Base-by-base conservation (phyloP, 2,797 vertebrate species). In the Sus cebifrons region DNA sequence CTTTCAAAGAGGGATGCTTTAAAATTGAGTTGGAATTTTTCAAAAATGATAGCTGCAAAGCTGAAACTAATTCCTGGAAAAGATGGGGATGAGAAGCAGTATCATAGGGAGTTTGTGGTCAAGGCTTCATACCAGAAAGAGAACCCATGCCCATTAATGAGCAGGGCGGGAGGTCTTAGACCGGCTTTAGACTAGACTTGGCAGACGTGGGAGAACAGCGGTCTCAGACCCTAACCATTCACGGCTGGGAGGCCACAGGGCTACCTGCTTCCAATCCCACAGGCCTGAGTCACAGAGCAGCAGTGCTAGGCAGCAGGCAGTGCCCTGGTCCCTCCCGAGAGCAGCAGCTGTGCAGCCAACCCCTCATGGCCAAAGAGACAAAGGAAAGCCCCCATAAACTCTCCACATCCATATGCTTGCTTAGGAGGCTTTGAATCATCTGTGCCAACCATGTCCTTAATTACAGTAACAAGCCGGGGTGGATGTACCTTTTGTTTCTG, bases 21-120 rank as follows among this genome's bases (percentile, higher is more conserved):
- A 5, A 73, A 60, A 14, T 25, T 54, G 73, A 71, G 23, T 0
- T 82, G 27, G 32, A 54, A 83, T 29, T 78, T 92, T 92, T 78
- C 36, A 90, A 85, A 89, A 88, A 96, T 54, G 44, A 67, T 2
- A 79, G 6, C 20, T 78, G 23, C 2, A 75, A 75, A 94, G 27
- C 56, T 40, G n/a, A 54, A 27, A 32, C 60, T 29, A 75, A 77
- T 62, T 70, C 13, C 40, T 40, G 32, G 17, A 49, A 84, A 75
- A 88, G 13, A 23, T 6, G 12, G 58, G 8, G 75, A 64, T 13
- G 9, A 64, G 64, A 20, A 23, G 27, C 0, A 49, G 17, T 16
- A 20, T 12, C 23, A 52, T n/a, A 20, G 2, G 0, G 77, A 71
- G 13, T 4, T 52, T 23, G n/a, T 10, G 4, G 16, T 77, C 17